Conservation (phyloP, 2,113 vertebrate genomes). For the Heptranchias perlo region DNA sequence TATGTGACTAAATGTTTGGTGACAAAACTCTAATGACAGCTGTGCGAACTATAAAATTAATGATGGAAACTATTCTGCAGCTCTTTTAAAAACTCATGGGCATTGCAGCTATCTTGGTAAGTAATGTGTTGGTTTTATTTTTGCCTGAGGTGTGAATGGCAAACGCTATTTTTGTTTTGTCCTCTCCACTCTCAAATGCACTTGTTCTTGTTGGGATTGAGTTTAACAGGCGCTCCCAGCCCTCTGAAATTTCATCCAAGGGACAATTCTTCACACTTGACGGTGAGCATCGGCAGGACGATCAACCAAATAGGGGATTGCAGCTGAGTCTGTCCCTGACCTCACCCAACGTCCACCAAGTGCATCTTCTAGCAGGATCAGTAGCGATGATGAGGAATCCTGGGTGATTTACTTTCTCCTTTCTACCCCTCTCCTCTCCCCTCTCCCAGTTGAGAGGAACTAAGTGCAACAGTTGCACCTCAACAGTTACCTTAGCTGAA, state of each 20-base stretch:
- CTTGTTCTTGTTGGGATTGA: not conserved
- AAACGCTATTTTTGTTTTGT: not conserved
- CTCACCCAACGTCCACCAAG: not conserved
- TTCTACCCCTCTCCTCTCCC: not conserved
- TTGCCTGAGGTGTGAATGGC: constrained; percentile 4
- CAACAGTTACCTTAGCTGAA: not conserved
- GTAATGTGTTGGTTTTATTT: constrained; percentile 12
- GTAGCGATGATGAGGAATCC: not conserved
- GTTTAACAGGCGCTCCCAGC: not conserved
- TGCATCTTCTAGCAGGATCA: not conserved
- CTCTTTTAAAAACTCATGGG: constrained; percentile 19
- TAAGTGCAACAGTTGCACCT: not conserved
- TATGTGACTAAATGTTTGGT: not conserved
- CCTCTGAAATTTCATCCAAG: not conserved
- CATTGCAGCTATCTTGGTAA: not conserved
- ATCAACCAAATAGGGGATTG: not conserved
- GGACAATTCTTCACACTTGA: not conserved
- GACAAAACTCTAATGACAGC: not conserved
- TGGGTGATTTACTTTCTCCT: not conserved
- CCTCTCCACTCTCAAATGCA: not conserved
- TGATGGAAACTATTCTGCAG: constrained; percentile 21
- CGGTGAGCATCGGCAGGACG: not conserved
- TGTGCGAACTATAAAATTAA: constrained; percentile 1
- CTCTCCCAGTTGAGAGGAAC: not conserved
- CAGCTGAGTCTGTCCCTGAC: not conserved